Percentiles rank a stretch among this genome's conserved stretches.
Conservation (phyloP, 2,888 invertebrate species). For the Philhelius pedissequus region DNA sequence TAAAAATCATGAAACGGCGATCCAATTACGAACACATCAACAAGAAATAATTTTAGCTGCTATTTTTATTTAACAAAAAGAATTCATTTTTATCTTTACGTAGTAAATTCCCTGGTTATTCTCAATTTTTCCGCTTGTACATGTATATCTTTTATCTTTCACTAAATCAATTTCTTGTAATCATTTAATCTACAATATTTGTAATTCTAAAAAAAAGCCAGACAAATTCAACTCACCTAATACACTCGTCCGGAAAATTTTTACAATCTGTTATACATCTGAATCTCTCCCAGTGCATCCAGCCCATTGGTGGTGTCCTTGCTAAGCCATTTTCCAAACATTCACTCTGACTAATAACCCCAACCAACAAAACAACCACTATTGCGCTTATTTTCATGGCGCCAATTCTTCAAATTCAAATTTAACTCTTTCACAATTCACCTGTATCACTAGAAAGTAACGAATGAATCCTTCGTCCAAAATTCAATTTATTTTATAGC, state of each 20-base stretch:
- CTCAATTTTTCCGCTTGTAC: no score
- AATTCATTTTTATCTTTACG: no score
- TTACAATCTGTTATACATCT: slow-evolving; percentile 83
- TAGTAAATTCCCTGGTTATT: no score
- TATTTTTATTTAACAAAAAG: no score
- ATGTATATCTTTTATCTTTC: no score
- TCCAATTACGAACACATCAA: no score
- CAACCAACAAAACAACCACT: slow-evolving; percentile 12
- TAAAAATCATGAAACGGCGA: no score
- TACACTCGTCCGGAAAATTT: slow-evolving; percentile 82
- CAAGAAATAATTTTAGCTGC: no score
- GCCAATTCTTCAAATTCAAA: not conserved
- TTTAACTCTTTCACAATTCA: slow-evolving; percentile 17
- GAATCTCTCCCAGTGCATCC: slow-evolving; percentile 85
- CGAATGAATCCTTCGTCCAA: slow-evolving; percentile 50
- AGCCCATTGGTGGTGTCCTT: slow-evolving; percentile 85
- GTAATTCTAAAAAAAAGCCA: no score
- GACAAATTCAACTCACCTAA: slow-evolving; percentile 80
- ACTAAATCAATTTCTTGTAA: no score
- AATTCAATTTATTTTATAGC: slow-evolving; percentile 44
- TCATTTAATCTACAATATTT: no score
- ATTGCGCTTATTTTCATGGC: slow-evolving; percentile 39
- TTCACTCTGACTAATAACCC: not conserved
- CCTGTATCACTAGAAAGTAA: slow-evolving; percentile 6
- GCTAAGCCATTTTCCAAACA: slow-evolving; percentile 82